Evolutionary conservation across 64 coral and sea anemone species (phyloP).

Genomic region (Dendronephthya gigantea): DNA sequence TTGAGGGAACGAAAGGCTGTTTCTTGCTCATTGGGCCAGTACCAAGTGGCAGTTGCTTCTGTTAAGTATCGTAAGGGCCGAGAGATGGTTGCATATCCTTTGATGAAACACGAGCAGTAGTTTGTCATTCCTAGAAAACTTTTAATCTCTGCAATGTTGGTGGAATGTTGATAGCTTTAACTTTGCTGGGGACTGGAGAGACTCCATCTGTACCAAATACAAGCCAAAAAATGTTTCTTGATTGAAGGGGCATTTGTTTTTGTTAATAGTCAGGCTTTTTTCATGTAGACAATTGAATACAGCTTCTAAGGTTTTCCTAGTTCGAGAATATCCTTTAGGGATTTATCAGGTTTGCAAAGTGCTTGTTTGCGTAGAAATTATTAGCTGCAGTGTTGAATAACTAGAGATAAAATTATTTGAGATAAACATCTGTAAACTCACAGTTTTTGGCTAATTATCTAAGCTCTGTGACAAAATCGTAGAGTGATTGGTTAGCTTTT

Average conservation of each 20-base stretch:
- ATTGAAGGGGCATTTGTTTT: background rate
- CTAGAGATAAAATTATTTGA: conserved; percentile 37
- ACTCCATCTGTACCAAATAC: background rate
- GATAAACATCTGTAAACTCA: conserved; percentile 19
- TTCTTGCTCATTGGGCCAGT: background rate
- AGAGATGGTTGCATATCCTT: background rate
- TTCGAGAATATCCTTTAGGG: background rate
- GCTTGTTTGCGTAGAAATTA: conserved; percentile 35
- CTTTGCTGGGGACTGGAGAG: background rate
- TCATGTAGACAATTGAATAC: background rate
- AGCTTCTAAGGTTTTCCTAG: background rate
- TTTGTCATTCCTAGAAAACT: background rate
- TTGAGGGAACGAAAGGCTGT: background rate
- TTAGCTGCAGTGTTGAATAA: conserved; percentile 53
- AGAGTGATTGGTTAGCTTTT: conserved; percentile 29
- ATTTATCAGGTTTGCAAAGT: background rate
- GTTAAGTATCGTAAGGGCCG: background rate
- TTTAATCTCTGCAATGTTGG: background rate
- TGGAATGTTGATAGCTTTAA: background rate
- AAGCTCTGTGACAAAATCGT: conserved; percentile 41
- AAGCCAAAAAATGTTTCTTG: background rate
- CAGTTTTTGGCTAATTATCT: conserved; percentile 39
- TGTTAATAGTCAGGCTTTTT: background rate
- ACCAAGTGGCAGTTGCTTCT: background rate
- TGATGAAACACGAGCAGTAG: background rate